Percentiles rank a stretch among this genome's conserved stretches.
Evolutionary conservation across 2,113 vertebrate genomes (phyloP).

Genomic region (Mesocricetus auratus): DNA sequence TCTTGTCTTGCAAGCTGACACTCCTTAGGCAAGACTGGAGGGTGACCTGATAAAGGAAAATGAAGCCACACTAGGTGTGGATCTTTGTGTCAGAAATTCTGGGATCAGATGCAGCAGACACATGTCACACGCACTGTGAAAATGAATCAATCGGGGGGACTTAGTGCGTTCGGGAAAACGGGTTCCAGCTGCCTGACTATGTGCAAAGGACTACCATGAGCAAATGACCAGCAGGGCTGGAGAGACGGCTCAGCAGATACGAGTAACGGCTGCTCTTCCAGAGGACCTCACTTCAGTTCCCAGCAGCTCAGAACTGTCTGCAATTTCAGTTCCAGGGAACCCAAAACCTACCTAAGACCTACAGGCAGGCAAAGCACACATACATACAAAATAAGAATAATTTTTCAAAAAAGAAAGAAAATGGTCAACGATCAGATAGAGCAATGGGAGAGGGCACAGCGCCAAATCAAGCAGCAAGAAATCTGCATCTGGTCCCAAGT

Average conservation of each 20-base stretch:
- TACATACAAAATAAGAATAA: background rate
- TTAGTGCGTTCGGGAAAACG: background rate
- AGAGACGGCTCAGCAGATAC: background rate
- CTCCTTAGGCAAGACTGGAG: background rate
- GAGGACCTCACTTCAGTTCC: background rate
- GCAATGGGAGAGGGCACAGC: background rate
- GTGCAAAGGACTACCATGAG: background rate
- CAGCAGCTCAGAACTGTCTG: background rate
- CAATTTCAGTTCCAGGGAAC: background rate
- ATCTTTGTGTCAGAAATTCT: slow-evolving; percentile 27
- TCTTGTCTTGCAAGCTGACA: slow-evolving; percentile 40
- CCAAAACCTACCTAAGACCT: background rate
- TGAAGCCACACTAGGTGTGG: background rate
- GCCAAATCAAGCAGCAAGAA: background rate
- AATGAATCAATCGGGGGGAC: background rate
- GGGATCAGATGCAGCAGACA: background rate
- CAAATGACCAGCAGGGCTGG: background rate
- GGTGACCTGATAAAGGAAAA: background rate
- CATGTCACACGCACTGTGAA: background rate
- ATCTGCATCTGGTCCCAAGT: background rate
- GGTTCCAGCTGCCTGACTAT: background rate
- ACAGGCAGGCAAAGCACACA: background rate
- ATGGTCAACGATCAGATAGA: background rate
- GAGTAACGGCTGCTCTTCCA: background rate
- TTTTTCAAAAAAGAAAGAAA: background rate